A percentile compares a stretch with the other conserved stretches of the same genome.
Evolutionary conservation across 2,888 invertebrate genomes (phyloP).

Genomic region (Drosophila nr. fundita): DNA sequence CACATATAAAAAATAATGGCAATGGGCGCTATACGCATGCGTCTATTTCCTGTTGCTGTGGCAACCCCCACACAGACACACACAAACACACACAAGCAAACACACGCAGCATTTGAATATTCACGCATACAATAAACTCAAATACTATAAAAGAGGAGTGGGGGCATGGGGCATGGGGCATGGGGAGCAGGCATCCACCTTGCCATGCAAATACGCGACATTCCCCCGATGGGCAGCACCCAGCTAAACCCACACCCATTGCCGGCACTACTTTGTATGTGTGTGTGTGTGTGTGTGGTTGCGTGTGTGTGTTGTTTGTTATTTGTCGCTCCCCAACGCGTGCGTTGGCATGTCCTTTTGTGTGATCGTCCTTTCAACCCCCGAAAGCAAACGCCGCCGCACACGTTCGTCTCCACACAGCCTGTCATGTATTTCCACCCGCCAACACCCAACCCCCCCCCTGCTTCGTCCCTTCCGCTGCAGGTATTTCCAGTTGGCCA

Average conservation of each 20-base stretch:
- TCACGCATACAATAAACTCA: slow-evolving; percentile 80
- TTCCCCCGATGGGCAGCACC: slow-evolving; percentile 55
- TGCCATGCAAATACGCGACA: slow-evolving; percentile 72
- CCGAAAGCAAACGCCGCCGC: slow-evolving; percentile 41
- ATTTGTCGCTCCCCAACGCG: slow-evolving; percentile 63
- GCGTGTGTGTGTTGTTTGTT: slow-evolving; percentile 60
- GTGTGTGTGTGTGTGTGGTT: slow-evolving; percentile 29
- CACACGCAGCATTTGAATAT: slow-evolving; percentile 72
- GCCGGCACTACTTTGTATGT: slow-evolving; percentile 48
- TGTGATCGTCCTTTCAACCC: slow-evolving; percentile 59
- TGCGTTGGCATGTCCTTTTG: slow-evolving; percentile 39
- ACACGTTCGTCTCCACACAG: slow-evolving; percentile 62
- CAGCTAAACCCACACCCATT: slow-evolving; percentile 3
- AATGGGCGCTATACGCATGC: slow-evolving; percentile 75
- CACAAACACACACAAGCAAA: slow-evolving; percentile 25
- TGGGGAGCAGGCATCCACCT: slow-evolving; percentile 38
- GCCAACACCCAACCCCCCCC: not conserved
- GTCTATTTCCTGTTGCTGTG: slow-evolving; percentile 82
- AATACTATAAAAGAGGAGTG: slow-evolving; percentile 47
- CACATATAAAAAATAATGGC: slow-evolving; percentile 27
- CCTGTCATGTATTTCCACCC: slow-evolving; percentile 45
- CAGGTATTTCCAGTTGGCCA: slow-evolving; percentile 55
- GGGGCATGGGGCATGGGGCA: slow-evolving; percentile 6
- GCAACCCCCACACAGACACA: slow-evolving; percentile 75
- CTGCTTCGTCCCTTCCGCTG: not conserved